Conservation (phyloP, 2,113 vertebrate genomes). For the rat (Rattus norvegicus) region GRCr8 NC_086022.1:57212501-57213000, state of each 20-base stretch:
- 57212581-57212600: background rate
- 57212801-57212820: constrained; percentile 33
- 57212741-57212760: background rate
- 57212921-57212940: background rate
- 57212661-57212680: background rate
- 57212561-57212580: background rate
- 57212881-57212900: background rate
- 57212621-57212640: background rate
- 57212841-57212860: background rate
- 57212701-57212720: background rate
- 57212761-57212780: constrained; percentile 6
- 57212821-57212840: background rate
- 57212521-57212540: background rate
- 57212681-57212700: background rate
- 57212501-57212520: too few species aligned
- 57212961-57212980: background rate
- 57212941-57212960: background rate
- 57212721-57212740: background rate
- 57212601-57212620: background rate
- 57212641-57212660: background rate
- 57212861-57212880: background rate
- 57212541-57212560: background rate
- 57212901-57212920: background rate
- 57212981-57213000: background rate
- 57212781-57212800: background rate